A percentile compares a stretch with the other conserved stretches of the same genome.
Evolutionary conservation across 2,113 vertebrate genomes (phyloP).

Genomic region (Murina feae): DNA sequence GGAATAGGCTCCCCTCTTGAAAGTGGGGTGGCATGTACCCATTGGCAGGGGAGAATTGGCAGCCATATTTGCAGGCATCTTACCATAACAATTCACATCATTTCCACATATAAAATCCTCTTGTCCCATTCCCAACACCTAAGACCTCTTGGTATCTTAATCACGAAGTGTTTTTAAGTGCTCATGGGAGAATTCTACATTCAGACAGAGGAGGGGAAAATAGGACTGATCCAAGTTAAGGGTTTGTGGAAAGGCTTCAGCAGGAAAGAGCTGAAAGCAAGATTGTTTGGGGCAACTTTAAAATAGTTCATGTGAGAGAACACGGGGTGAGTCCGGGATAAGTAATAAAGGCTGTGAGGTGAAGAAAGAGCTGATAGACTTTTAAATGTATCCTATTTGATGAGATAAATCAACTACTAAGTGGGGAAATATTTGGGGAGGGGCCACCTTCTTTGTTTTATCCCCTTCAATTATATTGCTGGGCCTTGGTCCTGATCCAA

Average conservation of each 20-base stretch:
- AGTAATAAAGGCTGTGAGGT: background rate
- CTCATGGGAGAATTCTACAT: background rate
- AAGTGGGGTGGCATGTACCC: background rate
- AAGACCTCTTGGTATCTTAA: background rate
- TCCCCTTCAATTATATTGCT: background rate
- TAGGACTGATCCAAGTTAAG: background rate
- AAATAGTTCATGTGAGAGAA: background rate
- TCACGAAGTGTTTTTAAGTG: background rate
- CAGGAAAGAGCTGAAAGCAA: background rate
- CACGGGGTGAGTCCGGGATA: background rate
- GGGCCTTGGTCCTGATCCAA: background rate
- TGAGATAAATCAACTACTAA: background rate
- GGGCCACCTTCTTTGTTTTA: background rate
- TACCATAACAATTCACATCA: background rate
- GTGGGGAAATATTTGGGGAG: background rate
- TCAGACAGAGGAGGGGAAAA: background rate
- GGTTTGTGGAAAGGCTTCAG: background rate
- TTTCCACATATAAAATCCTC: background rate
- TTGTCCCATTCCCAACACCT: background rate
- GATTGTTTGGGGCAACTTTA: background rate
- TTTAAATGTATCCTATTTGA: background rate
- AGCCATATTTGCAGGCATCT: background rate
- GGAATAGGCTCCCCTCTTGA: background rate
- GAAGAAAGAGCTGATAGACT: background rate
- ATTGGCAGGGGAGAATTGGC: background rate